Evolutionary conservation across 1,140 invertebrate species (phyloP).

Genomic region (Drosophila ananassae): DNA sequence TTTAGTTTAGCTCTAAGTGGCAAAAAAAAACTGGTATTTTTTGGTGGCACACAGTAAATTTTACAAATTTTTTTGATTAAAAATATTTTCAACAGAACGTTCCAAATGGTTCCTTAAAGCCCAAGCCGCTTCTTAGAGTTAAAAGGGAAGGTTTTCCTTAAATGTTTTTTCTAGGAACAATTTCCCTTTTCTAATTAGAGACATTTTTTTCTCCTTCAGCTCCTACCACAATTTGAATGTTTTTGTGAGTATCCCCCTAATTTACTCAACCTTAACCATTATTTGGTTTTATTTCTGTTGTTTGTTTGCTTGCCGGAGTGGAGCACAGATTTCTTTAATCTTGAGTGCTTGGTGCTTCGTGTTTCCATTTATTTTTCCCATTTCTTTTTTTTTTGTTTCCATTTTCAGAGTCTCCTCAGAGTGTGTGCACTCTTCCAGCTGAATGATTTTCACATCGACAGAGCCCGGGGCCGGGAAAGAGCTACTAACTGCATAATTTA

Average conservation of each 20-base stretch:
- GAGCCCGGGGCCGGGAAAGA: conserved; percentile 21
- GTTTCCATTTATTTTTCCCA: conserved; percentile 13
- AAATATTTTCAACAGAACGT: not conserved
- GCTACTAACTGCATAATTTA: conserved; percentile 69
- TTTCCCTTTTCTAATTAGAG: conserved; percentile 64
- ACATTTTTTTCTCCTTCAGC: conserved; percentile 43
- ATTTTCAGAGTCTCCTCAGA: conserved; percentile 21
- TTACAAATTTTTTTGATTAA: not conserved
- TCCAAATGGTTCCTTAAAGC: not conserved
- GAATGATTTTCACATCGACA: conserved; percentile 70
- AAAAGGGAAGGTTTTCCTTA: not conserved
- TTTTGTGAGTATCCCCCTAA: conserved; percentile 28
- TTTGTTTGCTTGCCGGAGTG: conserved; percentile 36
- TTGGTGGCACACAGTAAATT: not conserved
- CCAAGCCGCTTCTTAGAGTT: not conserved
- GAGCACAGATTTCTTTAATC: conserved; percentile 51
- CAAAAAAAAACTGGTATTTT: not conserved
- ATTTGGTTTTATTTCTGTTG: conserved; percentile 51
- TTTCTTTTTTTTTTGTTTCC: not conserved
- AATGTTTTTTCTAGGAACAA: not conserved
- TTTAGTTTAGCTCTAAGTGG: conserved; percentile 9
- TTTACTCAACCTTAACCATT: conserved; percentile 58
- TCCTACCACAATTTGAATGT: conserved; percentile 23
- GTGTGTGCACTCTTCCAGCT: conserved; percentile 79
- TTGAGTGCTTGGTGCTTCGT: conserved; percentile 33